A percentile compares a stretch with the other conserved stretches of the same genome.
These are phyloP conservation scores for Oncorhynchus clarkii DNA, from an alignment of 2,113 vertebrate genomes.

Conservation along the genomic window DNA sequence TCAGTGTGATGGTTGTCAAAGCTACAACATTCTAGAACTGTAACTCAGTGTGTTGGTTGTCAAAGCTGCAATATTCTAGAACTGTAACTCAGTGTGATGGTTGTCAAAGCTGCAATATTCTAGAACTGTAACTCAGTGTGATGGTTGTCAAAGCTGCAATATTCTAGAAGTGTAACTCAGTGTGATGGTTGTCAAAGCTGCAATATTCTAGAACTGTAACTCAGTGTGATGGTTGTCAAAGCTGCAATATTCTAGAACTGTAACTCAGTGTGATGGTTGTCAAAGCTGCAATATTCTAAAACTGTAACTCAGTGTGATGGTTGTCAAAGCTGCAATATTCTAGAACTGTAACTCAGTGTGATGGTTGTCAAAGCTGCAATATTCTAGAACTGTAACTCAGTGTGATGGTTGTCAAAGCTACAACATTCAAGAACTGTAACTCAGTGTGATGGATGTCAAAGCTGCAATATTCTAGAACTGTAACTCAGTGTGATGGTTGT, in stretches of 20 bases:
- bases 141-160: no score
- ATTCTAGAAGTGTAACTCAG: neutral
- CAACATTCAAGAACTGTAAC: neutral
- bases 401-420: conserved; percentile 39
- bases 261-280: no score
- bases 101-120: conserved; percentile 18
- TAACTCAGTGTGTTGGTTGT: conserved; percentile 29
- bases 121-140: neutral
- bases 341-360: no score
- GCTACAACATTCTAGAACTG: neutral
- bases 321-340: no score
- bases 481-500: no score
- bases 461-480: neutral
- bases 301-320: no score
- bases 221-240: no score
- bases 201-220: neutral
- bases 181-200: conserved; percentile 39
- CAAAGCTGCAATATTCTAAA: neutral
- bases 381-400: neutral
- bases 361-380: no score
- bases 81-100: conserved; percentile 30
- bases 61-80: no score
- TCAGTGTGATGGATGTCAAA: no score
- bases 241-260: neutral
- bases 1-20: no score